Conservation (phyloP, 2,888 invertebrate genomes). For the Lasioglossum marginatum region DNA sequence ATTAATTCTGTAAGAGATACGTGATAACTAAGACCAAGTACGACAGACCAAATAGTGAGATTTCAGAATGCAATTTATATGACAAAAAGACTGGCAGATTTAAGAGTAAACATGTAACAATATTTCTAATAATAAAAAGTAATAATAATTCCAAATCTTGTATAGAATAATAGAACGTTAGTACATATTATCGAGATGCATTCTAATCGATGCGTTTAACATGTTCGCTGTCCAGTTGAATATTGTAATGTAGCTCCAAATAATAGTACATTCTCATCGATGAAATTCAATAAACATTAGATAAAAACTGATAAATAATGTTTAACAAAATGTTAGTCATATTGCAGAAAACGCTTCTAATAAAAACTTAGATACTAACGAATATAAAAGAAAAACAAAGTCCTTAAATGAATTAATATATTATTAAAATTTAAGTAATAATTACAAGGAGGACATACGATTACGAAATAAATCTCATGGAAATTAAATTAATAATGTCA, state of each 20-base stretch:
- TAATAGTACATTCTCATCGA: constrained; percentile 20
- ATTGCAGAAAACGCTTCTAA: constrained; percentile 24
- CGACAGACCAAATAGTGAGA: constrained; percentile 67
- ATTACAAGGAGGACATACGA: constrained; percentile 29
- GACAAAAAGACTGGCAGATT: constrained; percentile 56
- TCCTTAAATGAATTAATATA: constrained; percentile 21
- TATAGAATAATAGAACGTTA: constrained; percentile 28
- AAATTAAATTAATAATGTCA: constrained; percentile 11
- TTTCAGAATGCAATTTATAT: constrained; percentile 62
- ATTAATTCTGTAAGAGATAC: constrained; percentile 44
- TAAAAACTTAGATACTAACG: constrained; percentile 9
- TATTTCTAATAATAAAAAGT: constrained; percentile 50
- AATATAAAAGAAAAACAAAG: constrained; percentile 6
- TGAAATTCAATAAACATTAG: constrained; percentile 19
- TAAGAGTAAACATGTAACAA: constrained; percentile 39
- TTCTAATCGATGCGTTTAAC: constrained; percentile 26
- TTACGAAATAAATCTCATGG: constrained; percentile 40
- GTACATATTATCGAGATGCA: constrained; percentile 23
- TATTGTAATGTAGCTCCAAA: constrained; percentile 16
- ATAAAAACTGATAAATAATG: neutral
- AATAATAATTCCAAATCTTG: constrained; percentile 38
- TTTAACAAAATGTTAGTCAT: constrained; percentile 5
- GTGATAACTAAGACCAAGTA: constrained; percentile 61
- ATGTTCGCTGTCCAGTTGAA: neutral
- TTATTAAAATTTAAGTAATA: constrained; percentile 19